A percentile compares a stretch with the other conserved stretches of the same genome.
These are phyloP conservation scores for Delphinapterus leucas DNA, from an alignment of 2,113 vertebrate species.

Conservation along the genomic window DNA sequence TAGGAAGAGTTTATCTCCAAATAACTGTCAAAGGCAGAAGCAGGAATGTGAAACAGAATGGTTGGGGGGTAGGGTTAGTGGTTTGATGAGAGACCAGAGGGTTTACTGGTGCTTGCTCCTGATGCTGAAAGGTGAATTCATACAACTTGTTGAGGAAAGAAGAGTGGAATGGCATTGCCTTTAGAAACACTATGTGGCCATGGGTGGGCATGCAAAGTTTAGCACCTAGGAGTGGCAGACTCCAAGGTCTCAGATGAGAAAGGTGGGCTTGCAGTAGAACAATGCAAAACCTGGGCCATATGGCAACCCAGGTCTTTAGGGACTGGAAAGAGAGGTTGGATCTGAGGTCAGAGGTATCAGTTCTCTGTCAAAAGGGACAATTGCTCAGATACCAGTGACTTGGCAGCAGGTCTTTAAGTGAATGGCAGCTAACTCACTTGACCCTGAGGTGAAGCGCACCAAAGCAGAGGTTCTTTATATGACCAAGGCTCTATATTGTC, in stretches of 20 bases:
- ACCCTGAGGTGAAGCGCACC: neutral
- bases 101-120: neutral
- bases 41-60: neutral
- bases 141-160: neutral
- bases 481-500: neutral
- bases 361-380: neutral
- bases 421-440: neutral
- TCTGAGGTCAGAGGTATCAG: neutral
- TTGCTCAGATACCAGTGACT: neutral
- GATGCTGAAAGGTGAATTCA: neutral
- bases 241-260: neutral
- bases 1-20: neutral
- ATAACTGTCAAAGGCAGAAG: neutral
- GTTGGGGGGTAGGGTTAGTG: neutral
- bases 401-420: neutral
- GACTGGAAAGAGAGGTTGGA: neutral
- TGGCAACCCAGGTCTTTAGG: neutral
- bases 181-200: neutral
- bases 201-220: neutral
- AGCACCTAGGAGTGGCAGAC: neutral
- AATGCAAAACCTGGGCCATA: neutral
- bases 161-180: neutral
- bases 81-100: neutral
- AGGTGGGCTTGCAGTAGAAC: neutral
- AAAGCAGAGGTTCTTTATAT: neutral